Evolutionary conservation across 1,140 invertebrate species (phyloP).

Genomic region (Temnothorax longispinosus): DNA sequence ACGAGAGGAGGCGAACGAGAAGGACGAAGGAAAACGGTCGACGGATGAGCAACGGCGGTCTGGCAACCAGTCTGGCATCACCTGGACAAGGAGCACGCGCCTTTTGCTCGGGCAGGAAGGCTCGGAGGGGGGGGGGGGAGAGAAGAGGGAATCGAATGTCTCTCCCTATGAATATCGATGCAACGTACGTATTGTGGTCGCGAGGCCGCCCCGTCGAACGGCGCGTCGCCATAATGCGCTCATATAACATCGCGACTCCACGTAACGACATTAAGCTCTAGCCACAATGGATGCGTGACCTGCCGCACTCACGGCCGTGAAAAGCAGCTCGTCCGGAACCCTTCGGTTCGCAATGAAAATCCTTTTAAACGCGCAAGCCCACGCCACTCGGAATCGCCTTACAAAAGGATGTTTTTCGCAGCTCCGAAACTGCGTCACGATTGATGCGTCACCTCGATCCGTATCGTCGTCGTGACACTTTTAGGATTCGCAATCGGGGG

Average conservation of each 20-base stretch:
- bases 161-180: conserved; percentile 74
- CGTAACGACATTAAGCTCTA: conserved; percentile 62
- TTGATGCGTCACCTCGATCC: neutral
- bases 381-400: neutral
- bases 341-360: conserved; percentile 75
- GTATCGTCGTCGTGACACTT: neutral
- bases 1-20: conserved; percentile 43
- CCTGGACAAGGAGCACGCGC: conserved; percentile 76
- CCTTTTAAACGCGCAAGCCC: conserved; percentile 76
- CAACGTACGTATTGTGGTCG: conserved; percentile 72
- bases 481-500: neutral
- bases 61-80: conserved; percentile 68
- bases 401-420: conserved; percentile 49
- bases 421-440: conserved; percentile 6
- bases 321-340: conserved; percentile 34
- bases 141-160: conserved; percentile 40
- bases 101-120: conserved; percentile 31
- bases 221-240: conserved; percentile 68
- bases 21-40: conserved; percentile 60
- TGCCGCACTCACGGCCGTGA: conserved; percentile 41
- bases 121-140: neutral
- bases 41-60: conserved; percentile 42
- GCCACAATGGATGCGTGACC: conserved; percentile 66
- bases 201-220: conserved; percentile 49
- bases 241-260: conserved; percentile 65